Conservation (phyloP, 2,797 vertebrate species). For the Sebastes itinus region DNA sequence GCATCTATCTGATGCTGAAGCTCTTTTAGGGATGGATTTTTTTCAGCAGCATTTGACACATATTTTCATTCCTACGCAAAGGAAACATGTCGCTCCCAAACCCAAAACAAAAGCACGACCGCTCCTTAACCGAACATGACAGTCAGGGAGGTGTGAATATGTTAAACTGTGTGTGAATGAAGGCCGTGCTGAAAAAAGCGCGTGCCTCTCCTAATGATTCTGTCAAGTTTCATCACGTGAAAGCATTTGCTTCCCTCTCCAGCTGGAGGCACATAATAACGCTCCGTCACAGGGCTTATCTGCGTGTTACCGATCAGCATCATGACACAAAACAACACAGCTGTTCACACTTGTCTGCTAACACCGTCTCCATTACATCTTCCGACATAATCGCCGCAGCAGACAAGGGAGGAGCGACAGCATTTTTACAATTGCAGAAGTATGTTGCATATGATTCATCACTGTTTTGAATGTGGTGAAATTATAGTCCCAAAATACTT, state of each 20-base stretch:
- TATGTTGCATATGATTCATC: not conserved
- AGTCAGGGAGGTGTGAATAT: constrained; percentile 10
- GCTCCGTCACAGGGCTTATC: constrained; percentile 21
- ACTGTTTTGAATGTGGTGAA: not conserved
- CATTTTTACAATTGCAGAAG: not conserved
- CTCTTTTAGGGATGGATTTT: not conserved
- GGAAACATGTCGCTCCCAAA: not conserved
- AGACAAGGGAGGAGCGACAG: not conserved
- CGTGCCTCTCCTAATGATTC: constrained; percentile 35
- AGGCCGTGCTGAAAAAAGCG: not conserved
- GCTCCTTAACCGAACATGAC: constrained; percentile 21
- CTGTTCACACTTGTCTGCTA: constrained; percentile 38
- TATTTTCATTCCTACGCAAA: not conserved
- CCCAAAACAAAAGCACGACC: constrained; percentile 1
- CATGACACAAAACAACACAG: constrained; percentile 47
- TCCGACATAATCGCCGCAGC: not conserved
- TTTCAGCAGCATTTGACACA: not conserved
- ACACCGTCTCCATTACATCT: constrained; percentile 20
- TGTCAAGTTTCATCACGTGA: constrained; percentile 59
- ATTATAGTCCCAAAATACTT: not conserved
- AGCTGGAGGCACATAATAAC: constrained; percentile 41
- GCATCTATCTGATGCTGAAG: not conserved
- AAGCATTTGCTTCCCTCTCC: constrained; percentile 21
- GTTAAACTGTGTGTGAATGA: not conserved
- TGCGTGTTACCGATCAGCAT: constrained; percentile 26